These are phyloP conservation scores for Phoronis australis DNA, from an alignment of 2,888 invertebrate species.

Conservation along the genomic window DNA sequence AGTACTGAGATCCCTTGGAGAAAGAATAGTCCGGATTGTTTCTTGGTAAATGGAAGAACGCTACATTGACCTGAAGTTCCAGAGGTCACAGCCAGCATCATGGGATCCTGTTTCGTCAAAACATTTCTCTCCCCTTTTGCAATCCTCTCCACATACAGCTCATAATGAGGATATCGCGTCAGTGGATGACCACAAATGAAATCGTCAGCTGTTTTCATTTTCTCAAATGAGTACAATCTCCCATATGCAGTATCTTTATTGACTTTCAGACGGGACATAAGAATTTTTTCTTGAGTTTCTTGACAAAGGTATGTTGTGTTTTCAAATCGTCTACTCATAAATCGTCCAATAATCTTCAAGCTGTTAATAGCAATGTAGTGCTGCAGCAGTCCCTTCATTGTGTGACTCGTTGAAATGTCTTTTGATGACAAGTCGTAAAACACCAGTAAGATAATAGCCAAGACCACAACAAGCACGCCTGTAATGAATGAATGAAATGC, in stretches of 20 bases:
- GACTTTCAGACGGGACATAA: conserved; percentile 18
- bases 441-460: no score
- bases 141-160: not conserved
- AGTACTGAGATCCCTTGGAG: conserved; percentile 14
- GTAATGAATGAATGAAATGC: no score
- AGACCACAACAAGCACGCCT: no score
- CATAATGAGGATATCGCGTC: not conserved
- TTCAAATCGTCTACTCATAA: no score
- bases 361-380: no score
- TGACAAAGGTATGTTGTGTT: no score
- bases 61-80: not conserved
- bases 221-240: not conserved
- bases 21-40: not conserved
- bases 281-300: conserved; percentile 27
- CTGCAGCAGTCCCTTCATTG: no score
- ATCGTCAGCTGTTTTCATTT: not conserved
- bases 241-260: not conserved
- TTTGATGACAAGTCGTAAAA: no score
- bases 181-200: not conserved
- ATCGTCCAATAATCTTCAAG: no score
- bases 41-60: not conserved
- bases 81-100: not conserved
- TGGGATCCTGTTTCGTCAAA: not conserved
- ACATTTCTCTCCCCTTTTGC: not conserved
- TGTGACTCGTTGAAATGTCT: no score